phyloP scores from a whole-genome alignment of 2,797 vertebrate species.

The Notoglanidium macrostoma region DNA sequence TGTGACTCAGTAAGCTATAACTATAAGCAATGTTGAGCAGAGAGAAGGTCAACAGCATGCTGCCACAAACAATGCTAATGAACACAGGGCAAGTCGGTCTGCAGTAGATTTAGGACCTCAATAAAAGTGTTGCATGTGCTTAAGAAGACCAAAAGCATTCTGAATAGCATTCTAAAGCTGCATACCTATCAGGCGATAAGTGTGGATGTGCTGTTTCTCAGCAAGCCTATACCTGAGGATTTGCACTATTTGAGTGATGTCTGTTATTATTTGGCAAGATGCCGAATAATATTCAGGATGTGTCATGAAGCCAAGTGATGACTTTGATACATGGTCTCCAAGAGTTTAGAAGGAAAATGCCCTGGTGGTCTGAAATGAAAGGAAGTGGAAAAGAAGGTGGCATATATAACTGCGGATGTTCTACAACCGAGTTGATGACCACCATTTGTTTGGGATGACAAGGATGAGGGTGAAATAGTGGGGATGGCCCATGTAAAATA shows the following conservation, averaged over 20 bases:
- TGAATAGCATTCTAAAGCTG: background rate
- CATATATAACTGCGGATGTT: background rate
- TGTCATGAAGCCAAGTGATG: background rate
- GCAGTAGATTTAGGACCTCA: too few relatives aligned
- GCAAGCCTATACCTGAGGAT: background rate
- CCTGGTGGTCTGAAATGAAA: background rate
- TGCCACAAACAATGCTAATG: background rate
- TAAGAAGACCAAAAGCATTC: background rate
- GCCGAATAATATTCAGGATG: background rate
- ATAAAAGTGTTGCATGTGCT: background rate
- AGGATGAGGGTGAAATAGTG: background rate
- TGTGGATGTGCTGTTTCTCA: background rate
- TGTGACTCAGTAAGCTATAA: background rate
- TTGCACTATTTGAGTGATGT: background rate
- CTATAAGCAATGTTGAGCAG: background rate
- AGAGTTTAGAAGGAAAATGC: background rate
- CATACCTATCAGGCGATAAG: background rate
- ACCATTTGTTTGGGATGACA: background rate
- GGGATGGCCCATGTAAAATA: background rate
- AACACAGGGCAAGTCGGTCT: background rate
- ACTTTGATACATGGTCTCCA: background rate
- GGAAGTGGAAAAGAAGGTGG: background rate
- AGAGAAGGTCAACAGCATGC: background rate
- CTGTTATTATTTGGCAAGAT: background rate
- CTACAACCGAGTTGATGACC: background rate